Evolutionary conservation across 2,797 vertebrate species (phyloP), one percentile per base, ranked within the genome.

Genomic region (Gymnoscopelus microlampas): DNA sequence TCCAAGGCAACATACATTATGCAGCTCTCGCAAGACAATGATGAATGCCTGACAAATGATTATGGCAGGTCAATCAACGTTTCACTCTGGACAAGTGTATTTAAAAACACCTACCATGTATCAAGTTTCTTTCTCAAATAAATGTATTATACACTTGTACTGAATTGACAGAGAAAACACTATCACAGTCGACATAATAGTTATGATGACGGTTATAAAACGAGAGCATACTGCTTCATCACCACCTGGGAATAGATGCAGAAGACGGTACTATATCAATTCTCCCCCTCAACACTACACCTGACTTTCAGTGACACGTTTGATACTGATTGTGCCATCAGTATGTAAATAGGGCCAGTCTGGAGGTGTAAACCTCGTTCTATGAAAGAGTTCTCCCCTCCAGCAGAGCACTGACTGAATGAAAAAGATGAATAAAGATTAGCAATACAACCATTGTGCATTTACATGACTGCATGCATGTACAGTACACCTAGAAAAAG

Each of bases 291-390:
- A 53, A 13, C 63, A 63, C 47, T 70, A 67, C 32, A 15, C 26
- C 68, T 71, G 58, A 80, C 71, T 72, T 49, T 7, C 60, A 58
- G 70, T 68, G 66, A 47, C 23, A 3, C 53, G 2, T 59, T 13
- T 9, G 0, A 7, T 60, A 55, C 65, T 65, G 64, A 57, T 39
- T 51, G 68, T 15, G 6, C 15, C 66, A 67, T 82, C 61, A 6
- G 79, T 76, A 54, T 50, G 51, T 2, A 19, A 59, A 53, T 64
- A 26, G 62, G 77, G 62, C 58, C 15, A 50, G 69, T 49, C 39
- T 32, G 51, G 14, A 48, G 47, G n/a, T 8, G 56, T 50, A 23
- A 56, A 68, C 80, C 61, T 68, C 73, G 6, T 62, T 53, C 29
- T 49, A 26, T 19, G 56, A 39, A 39, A 60, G 24, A 69, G 53